These are phyloP conservation scores for Cichladusa arquata DNA, from an alignment of 2,113 vertebrate species.

Conservation along the genomic window DNA sequence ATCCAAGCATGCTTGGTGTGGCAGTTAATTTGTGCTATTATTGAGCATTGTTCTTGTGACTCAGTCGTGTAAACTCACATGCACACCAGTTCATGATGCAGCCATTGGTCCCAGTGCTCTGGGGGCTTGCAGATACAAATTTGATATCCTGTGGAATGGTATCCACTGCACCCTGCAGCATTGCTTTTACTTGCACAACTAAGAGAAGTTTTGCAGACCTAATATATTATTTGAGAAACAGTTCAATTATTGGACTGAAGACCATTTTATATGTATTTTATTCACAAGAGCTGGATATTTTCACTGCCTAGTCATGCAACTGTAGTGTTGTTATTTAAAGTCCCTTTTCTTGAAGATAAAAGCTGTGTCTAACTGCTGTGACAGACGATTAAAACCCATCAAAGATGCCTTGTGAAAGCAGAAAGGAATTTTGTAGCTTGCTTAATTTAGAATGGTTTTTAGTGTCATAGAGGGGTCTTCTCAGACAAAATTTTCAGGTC, in stretches of 20 bases:
- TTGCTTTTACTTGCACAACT: not conserved
- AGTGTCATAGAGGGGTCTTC: not conserved
- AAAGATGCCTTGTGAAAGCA: not conserved
- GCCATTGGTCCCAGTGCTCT: not conserved
- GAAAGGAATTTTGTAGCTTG: not conserved
- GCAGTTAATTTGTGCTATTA: not conserved
- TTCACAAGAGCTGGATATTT: not conserved
- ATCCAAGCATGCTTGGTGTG: not conserved
- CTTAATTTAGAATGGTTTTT: not conserved
- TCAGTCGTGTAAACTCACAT: rapidly evolving
- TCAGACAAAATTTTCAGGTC: not conserved
- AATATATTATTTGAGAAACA: not conserved
- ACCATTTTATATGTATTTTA: not conserved
- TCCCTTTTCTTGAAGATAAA: not conserved
- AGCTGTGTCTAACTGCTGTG: not conserved
- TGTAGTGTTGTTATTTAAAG: not conserved
- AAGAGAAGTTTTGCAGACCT: not conserved
- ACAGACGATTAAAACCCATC: not conserved
- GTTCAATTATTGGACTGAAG: not conserved
- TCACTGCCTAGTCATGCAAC: not conserved
- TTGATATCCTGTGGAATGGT: not conserved
- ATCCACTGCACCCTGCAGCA: not conserved
- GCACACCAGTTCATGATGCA: not conserved
- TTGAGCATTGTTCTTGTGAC: not conserved
- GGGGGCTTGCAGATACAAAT: not conserved